Percentiles rank a stretch among this genome's conserved stretches.
Evolutionary conservation across 2,797 vertebrate genomes (phyloP).

Genomic region (Brachymystax lenok): DNA sequence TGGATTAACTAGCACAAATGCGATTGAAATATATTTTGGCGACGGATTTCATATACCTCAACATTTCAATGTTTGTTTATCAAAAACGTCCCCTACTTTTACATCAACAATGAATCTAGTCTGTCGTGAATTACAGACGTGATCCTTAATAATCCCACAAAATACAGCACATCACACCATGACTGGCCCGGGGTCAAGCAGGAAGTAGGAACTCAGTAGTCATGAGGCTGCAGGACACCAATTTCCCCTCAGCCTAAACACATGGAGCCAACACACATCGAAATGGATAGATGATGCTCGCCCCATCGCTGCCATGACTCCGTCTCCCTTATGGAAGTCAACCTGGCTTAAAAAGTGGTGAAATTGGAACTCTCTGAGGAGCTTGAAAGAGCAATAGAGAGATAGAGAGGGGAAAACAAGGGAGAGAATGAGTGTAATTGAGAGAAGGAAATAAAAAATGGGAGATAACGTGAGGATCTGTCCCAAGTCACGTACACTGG

Average conservation of each 20-base stretch:
- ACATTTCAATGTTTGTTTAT: neutral
- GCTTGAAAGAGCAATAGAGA: neutral
- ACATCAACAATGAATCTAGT: neutral
- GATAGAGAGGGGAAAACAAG: neutral
- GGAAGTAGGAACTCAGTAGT: neutral
- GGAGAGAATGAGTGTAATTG: neutral
- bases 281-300: neutral
- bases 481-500: constrained; percentile 14
- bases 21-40: neutral
- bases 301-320: neutral
- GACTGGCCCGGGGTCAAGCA: neutral
- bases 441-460: neutral
- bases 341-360: neutral
- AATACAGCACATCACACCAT: neutral
- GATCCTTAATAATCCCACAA: neutral
- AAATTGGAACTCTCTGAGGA: neutral
- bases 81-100: neutral
- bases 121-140: neutral
- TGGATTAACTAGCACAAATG: neutral
- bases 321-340: neutral
- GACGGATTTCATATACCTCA: neutral
- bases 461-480: constrained; percentile 56
- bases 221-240: neutral
- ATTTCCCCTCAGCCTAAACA: neutral
- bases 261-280: neutral